Percentiles rank a stretch among this genome's conserved stretches.
phyloP scores from a whole-genome alignment of 1,140 invertebrate genomes.

The Heliothis virescens region DNA sequence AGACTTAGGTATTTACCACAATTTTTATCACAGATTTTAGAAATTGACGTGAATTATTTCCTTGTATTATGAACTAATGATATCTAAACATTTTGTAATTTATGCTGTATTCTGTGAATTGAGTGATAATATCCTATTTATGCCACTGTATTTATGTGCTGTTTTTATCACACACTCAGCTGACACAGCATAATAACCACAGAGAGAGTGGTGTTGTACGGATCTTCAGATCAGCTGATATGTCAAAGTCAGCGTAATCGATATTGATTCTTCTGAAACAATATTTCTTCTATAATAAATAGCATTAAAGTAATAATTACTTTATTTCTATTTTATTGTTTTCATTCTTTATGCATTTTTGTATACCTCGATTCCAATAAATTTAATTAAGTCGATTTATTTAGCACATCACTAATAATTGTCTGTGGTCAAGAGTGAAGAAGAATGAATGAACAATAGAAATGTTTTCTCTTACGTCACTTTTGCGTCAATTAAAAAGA shows the following conservation, averaged over 20 bases:
- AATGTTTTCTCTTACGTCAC: not conserved
- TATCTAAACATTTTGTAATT: not conserved
- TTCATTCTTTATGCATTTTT: too few species aligned
- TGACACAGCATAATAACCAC: not conserved
- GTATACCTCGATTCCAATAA: too few species aligned
- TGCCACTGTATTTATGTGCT: too few species aligned
- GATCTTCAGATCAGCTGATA: conserved; percentile 6
- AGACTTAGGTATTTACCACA: not conserved
- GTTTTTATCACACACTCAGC: not conserved
- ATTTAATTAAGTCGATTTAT: too few species aligned
- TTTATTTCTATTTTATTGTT: too few species aligned
- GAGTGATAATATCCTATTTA: not conserved
- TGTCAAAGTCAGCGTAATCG: not conserved
- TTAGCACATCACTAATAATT: too few species aligned
- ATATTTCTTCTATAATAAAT: too few species aligned
- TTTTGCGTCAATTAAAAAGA: not conserved
- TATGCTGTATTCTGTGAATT: not conserved
- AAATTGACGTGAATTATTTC: not conserved
- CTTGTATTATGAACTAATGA: not conserved
- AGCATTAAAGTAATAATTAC: too few species aligned
- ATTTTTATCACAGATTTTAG: conserved; percentile 11
- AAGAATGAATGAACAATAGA: too few species aligned
- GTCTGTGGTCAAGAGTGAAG: too few species aligned
- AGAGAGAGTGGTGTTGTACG: not conserved
- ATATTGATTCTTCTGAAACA: too few species aligned